Evolutionary conservation across 2,797 vertebrate genomes (phyloP).

Genomic region (Myiotriccus ornatus): DNA sequence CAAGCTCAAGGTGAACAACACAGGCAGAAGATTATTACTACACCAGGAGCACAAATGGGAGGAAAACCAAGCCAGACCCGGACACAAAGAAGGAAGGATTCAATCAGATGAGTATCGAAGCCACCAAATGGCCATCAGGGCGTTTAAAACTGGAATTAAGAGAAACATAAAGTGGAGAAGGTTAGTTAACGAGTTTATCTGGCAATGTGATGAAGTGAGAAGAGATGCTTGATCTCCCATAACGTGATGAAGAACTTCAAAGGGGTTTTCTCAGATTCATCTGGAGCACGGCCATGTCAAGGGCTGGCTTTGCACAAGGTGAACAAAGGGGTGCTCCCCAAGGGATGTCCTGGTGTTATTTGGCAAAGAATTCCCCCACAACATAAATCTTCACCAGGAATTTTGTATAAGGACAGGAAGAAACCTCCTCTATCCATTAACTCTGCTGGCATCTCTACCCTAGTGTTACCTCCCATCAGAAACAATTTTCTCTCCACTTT

Average conservation of each 20-base stretch:
- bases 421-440: neutral
- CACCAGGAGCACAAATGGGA: neutral
- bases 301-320: neutral
- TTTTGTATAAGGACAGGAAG: neutral
- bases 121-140: neutral
- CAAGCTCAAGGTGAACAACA: neutral
- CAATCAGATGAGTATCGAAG: neutral
- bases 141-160: neutral
- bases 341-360: neutral
- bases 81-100: neutral
- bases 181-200: neutral
- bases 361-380: neutral
- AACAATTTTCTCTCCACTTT: neutral
- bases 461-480: neutral
- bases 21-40: neutral
- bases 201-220: neutral
- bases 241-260: neutral
- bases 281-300: rapidly evolving
- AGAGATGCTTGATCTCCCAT: neutral
- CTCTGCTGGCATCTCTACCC: neutral
- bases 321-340: neutral
- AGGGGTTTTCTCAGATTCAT: neutral
- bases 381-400: neutral
- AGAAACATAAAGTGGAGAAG: neutral
- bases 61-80: neutral